A percentile compares a stretch with the other conserved stretches of the same genome.
Conservation (phyloP, 1,140 invertebrate genomes). For the Neodiprion fabricii region DNA sequence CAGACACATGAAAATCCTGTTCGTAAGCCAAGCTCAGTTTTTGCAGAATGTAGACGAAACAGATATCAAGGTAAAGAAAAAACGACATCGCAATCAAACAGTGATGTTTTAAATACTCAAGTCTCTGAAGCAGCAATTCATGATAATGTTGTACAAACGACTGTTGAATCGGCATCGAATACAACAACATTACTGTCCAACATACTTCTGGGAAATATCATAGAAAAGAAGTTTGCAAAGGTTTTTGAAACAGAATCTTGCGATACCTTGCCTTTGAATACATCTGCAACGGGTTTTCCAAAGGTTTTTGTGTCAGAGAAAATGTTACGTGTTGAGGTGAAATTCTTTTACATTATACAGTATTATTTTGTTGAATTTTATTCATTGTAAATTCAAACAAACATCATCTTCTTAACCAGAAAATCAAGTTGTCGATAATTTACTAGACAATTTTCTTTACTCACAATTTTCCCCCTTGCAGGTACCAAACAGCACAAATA, state of each 20-base stretch:
- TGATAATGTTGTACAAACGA: background rate
- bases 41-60: conserved; percentile 34
- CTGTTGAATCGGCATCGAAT: conserved; percentile 57
- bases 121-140: conserved; percentile 20
- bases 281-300: conserved; percentile 42
- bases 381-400: conserved; percentile 10
- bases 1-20: background rate
- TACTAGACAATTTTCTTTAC: conserved; percentile 16
- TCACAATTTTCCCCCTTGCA: conserved; percentile 23
- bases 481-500: conserved; percentile 28
- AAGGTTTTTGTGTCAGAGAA: conserved; percentile 37
- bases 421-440: background rate
- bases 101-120: conserved; percentile 32
- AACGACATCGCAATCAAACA: conserved; percentile 36
- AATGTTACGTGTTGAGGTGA: conserved; percentile 10
- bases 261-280: background rate
- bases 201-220: conserved; percentile 65
- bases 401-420: background rate
- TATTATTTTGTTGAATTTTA: conserved; percentile 16
- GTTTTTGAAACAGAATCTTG: conserved; percentile 33
- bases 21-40: conserved; percentile 42
- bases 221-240: conserved; percentile 63
- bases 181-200: conserved; percentile 57
- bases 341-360: background rate
- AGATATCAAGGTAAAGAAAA: conserved; percentile 30